phyloP scores from a whole-genome alignment of 92 coral and sea anemone species.

The Siderastrea radians region DNA sequence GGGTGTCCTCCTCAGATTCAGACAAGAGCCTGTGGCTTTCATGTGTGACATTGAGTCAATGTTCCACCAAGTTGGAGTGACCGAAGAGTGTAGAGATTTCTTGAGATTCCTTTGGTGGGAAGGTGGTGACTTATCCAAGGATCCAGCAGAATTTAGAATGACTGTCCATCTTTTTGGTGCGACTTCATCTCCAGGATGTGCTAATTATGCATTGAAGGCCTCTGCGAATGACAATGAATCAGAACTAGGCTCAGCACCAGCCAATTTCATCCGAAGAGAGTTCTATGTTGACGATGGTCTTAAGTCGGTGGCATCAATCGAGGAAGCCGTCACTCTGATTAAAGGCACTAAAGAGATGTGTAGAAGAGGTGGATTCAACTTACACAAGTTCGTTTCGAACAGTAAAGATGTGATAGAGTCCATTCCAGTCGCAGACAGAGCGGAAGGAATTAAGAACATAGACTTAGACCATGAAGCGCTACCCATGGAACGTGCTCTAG shows the following conservation, averaged over 20 bases:
- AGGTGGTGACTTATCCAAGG: too few relatives aligned
- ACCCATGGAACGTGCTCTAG: constrained; percentile 2
- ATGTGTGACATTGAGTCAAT: background rate
- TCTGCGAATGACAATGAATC: background rate
- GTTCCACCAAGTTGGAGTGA: background rate
- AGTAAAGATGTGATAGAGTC: constrained; percentile 1
- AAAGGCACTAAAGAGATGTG: constrained; percentile 8
- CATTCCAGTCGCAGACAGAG: constrained; percentile 10
- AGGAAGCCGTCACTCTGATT: constrained; percentile 12
- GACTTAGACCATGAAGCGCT: background rate
- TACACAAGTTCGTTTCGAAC: background rate
- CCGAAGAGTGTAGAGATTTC: background rate
- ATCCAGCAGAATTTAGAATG: too few relatives aligned
- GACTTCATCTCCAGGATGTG: background rate
- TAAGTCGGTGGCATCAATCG: background rate
- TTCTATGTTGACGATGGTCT: too few relatives aligned
- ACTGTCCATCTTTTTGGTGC: background rate
- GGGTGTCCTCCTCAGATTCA: background rate
- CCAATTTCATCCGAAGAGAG: too few relatives aligned
- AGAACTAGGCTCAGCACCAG: too few relatives aligned
- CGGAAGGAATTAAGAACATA: background rate
- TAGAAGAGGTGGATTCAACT: too few relatives aligned
- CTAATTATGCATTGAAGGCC: background rate
- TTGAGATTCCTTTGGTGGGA: background rate
- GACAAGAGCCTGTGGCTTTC: background rate